These are phyloP conservation scores for Ctenomys sociabilis DNA, from an alignment of 2,113 vertebrate species.

Conservation along the genomic window DNA sequence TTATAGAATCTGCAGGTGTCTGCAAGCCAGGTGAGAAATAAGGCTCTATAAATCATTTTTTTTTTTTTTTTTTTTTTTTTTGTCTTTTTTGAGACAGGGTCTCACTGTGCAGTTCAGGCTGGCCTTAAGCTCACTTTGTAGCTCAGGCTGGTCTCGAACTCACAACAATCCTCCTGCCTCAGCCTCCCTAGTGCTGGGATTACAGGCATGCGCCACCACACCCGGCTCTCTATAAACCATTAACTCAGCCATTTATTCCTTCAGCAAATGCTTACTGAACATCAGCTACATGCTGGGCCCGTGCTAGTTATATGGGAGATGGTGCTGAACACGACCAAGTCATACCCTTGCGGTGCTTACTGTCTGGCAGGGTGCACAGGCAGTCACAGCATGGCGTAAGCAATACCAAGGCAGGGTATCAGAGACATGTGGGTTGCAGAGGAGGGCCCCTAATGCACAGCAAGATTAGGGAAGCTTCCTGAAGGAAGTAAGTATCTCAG, in stretches of 20 bases:
- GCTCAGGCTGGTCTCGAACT: too few species aligned
- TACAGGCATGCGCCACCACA: too few species aligned
- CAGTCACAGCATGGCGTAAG: background rate
- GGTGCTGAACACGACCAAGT: background rate
- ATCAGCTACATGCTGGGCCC: background rate
- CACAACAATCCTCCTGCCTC: too few species aligned
- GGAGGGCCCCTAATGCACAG: background rate
- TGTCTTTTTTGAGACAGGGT: too few species aligned
- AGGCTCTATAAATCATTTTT: background rate
- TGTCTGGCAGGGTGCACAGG: background rate
- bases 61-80: too few species aligned
- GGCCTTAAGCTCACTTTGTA: too few species aligned
- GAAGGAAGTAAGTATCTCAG: background rate
- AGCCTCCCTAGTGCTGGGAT: too few species aligned
- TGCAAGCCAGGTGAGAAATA: background rate
- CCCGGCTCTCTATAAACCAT: background rate
- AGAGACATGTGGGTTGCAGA: background rate
- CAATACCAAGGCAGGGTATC: background rate
- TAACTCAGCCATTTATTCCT: background rate
- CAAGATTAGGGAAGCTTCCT: background rate
- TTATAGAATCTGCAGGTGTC: background rate
- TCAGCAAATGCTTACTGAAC: background rate
- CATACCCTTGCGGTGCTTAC: background rate
- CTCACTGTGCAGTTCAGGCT: too few species aligned
- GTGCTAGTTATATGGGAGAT: background rate